phyloP scores from a whole-genome alignment of 1,140 invertebrate species.

The Drusus annulatus region DNA sequence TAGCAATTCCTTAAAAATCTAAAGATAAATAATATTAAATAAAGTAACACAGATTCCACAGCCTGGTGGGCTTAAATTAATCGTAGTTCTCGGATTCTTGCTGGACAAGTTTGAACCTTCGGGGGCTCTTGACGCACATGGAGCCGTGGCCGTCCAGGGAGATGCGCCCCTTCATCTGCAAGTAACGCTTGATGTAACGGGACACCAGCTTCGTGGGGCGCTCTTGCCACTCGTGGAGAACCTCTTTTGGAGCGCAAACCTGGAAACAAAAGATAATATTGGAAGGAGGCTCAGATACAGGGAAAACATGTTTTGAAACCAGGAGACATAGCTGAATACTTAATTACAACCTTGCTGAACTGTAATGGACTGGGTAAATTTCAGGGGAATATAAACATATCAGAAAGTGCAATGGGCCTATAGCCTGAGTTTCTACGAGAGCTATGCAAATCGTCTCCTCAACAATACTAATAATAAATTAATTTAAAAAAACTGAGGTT shows the following conservation, averaged over 20 bases:
- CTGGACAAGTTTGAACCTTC: conserved; percentile 89
- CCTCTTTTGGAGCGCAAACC: conserved; percentile 90
- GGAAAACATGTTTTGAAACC: too few species aligned
- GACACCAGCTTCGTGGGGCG: conserved; percentile 91
- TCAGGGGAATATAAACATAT: too few species aligned
- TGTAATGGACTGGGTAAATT: too few species aligned
- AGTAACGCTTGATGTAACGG: conserved; percentile 90
- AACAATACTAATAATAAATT: too few species aligned
- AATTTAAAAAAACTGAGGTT: too few species aligned
- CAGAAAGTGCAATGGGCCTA: too few species aligned
- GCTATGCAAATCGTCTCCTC: too few species aligned
- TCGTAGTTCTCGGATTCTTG: conserved; percentile 93
- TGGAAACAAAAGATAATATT: conserved; percentile 63
- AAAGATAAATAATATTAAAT: conserved; percentile 31
- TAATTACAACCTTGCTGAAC: too few species aligned
- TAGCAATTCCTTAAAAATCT: conserved; percentile 14
- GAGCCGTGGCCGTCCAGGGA: conserved; percentile 83
- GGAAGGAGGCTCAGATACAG: too few species aligned
- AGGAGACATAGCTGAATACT: too few species aligned
- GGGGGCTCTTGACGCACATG: conserved; percentile 85
- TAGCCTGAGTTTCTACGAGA: too few species aligned
- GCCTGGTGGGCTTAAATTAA: conserved; percentile 69
- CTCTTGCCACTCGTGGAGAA: conserved; percentile 93
- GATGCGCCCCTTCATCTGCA: conserved; percentile 79
- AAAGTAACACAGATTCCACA: conserved; percentile 29